phyloP scores from a whole-genome alignment of 2,888 invertebrate species.

The Thysanoteuthis rhombus region DNA sequence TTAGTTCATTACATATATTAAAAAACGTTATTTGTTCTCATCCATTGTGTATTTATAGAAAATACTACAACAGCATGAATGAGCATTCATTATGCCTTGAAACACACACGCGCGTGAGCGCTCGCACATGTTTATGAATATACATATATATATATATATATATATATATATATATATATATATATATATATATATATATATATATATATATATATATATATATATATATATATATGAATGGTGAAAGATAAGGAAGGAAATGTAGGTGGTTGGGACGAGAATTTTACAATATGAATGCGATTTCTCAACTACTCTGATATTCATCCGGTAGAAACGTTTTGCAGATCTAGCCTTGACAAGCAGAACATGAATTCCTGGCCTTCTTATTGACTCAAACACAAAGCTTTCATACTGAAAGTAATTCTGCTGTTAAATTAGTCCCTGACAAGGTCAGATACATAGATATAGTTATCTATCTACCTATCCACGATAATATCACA shows the following conservation, averaged over 20 bases:
- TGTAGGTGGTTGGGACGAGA: neutral
- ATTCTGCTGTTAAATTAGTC: too few relatives aligned
- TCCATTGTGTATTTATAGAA: neutral
- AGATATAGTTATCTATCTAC: too few relatives aligned
- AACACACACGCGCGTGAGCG: neutral
- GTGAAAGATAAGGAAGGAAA: neutral
- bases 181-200: neutral
- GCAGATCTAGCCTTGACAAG: too few relatives aligned
- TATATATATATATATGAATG: neutral
- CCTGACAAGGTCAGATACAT: too few relatives aligned
- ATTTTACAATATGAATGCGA: neutral
- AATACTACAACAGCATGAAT: neutral
- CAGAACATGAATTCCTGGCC: too few relatives aligned
- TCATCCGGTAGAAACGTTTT: too few relatives aligned
- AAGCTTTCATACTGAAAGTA: too few relatives aligned
- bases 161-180: neutral
- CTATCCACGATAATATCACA: too few relatives aligned
- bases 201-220: neutral
- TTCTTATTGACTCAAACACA: too few relatives aligned
- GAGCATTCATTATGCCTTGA: neutral
- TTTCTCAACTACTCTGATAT: too few relatives aligned
- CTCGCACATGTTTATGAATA: neutral
- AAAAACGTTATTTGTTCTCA: neutral
- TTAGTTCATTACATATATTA: neutral
- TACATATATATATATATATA: too few relatives aligned